Evolutionary conservation across 2,797 vertebrate species (phyloP).

Genomic region (Arctocebus calabarensis): DNA sequence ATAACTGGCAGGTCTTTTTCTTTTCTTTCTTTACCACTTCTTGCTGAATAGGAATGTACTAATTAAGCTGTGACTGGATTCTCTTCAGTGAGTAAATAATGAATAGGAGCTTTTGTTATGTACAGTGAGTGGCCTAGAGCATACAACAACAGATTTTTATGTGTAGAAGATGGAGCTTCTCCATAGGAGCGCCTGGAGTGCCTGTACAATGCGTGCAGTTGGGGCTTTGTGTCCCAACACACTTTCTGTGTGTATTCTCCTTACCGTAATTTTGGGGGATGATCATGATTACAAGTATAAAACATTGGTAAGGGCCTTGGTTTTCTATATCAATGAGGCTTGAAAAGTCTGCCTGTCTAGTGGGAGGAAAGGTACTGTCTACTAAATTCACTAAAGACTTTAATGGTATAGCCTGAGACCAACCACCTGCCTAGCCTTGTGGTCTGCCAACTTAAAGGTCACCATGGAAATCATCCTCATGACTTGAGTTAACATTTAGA

Average conservation of each 20-base stretch:
- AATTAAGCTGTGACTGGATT: too few relatives aligned
- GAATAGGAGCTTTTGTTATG: too few relatives aligned
- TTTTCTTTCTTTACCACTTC: too few relatives aligned
- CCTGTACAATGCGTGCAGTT: too few relatives aligned
- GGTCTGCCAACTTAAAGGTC: not conserved
- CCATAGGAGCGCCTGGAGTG: too few relatives aligned
- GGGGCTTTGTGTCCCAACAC: too few relatives aligned
- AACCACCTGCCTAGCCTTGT: not conserved
- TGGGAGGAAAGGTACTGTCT: not conserved
- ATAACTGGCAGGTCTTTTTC: too few relatives aligned
- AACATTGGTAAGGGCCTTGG: not conserved
- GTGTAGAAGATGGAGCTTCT: too few relatives aligned
- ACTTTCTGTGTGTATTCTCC: not conserved
- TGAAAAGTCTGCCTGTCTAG: not conserved
- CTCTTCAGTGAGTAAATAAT: too few relatives aligned
- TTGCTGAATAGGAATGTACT: too few relatives aligned
- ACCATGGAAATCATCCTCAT: not conserved
- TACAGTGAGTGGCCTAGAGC: too few relatives aligned
- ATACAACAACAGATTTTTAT: too few relatives aligned
- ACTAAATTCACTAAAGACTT: not conserved
- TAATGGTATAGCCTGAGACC: not conserved
- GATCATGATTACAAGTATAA: not conserved
- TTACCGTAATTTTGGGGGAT: not conserved
- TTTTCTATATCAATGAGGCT: slow-evolving; percentile 10
- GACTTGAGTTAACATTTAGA: not conserved